Evolutionary conservation across 2,113 vertebrate species (phyloP).

Genomic region (Oplegnathus fasciatus): DNA sequence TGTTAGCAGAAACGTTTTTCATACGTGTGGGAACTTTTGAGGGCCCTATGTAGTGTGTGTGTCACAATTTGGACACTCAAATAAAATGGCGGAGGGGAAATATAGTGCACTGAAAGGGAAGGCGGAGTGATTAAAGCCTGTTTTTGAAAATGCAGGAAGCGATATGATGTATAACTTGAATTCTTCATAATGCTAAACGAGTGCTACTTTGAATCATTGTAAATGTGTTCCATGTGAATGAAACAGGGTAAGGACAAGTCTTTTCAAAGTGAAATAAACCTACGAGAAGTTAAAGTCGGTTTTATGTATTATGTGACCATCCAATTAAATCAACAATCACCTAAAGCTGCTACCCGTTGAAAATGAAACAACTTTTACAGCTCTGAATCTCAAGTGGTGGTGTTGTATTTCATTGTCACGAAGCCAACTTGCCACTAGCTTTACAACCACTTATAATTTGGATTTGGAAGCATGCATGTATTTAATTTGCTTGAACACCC

Average conservation of each 20-base stretch:
- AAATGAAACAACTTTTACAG: constrained; percentile 6
- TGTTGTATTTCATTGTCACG: neutral
- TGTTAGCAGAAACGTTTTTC: neutral
- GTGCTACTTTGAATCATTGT: neutral
- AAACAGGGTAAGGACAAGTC: neutral
- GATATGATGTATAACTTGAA: neutral
- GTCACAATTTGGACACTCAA: too few relatives aligned
- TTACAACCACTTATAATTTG: constrained; percentile 16
- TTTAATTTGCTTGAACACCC: constrained; percentile 26
- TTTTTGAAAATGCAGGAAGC: neutral
- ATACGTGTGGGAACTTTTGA: too few relatives aligned
- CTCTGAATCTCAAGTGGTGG: neutral
- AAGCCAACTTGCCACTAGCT: constrained; percentile 14
- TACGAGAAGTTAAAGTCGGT: neutral
- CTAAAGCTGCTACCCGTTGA: neutral
- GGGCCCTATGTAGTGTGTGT: too few relatives aligned
- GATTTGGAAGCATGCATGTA: constrained; percentile 11
- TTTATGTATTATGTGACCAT: neutral
- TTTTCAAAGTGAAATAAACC: neutral
- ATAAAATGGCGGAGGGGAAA: too few relatives aligned
- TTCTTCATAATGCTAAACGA: neutral
- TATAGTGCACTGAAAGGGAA: neutral
- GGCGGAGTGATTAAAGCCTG: neutral
- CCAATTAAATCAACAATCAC: neutral
- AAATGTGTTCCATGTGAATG: neutral